Evolutionary conservation across 2,797 vertebrate genomes (phyloP).

Genomic region (Danio jaintianensis): DNA sequence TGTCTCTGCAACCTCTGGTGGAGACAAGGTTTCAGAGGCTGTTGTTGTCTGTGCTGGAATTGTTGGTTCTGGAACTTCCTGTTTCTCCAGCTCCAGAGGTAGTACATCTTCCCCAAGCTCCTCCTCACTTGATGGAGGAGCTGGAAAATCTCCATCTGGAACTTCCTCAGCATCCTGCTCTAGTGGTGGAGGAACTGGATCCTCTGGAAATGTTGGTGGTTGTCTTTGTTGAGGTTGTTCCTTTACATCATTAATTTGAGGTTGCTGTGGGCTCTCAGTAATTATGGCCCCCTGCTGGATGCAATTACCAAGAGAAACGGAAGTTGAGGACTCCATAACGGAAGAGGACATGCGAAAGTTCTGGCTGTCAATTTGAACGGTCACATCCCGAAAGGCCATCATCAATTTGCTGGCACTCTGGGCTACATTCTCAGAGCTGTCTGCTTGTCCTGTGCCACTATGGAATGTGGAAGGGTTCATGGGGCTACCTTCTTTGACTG

Average conservation of each 20-base stretch:
- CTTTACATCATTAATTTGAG: slow-evolving; percentile 55
- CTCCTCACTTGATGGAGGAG: slow-evolving; percentile 78
- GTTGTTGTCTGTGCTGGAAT: slow-evolving; percentile 50
- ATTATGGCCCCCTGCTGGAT: slow-evolving; percentile 70
- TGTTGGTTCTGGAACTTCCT: slow-evolving; percentile 64
- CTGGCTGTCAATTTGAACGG: slow-evolving; percentile 94
- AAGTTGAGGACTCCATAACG: slow-evolving; percentile 84
- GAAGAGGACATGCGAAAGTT: slow-evolving; percentile 95
- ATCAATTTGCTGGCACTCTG: slow-evolving; percentile 92
- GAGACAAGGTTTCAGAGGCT: slow-evolving; percentile 51
- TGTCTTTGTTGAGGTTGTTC: slow-evolving; percentile 56
- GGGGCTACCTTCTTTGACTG: slow-evolving; percentile 63
- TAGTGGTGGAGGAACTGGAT: slow-evolving; percentile 70
- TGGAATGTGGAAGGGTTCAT: slow-evolving; percentile 62
- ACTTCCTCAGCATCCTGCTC: slow-evolving; percentile 64
- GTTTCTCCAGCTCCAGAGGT: slow-evolving; percentile 74
- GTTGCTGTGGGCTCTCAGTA: slow-evolving; percentile 60
- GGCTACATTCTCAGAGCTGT: slow-evolving; percentile 80
- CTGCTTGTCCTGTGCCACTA: slow-evolving; percentile 68
- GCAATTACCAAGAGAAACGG: slow-evolving; percentile 90
- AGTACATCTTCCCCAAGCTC: slow-evolving; percentile 69
- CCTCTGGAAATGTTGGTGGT: slow-evolving; percentile 70
- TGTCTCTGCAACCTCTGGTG: slow-evolving; percentile 53
- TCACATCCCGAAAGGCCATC: slow-evolving; percentile 98
- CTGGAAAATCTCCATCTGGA: slow-evolving; percentile 76